phyloP scores from a whole-genome alignment of 2,113 vertebrate species.

The Psammodynastes pulverulentus region DNA sequence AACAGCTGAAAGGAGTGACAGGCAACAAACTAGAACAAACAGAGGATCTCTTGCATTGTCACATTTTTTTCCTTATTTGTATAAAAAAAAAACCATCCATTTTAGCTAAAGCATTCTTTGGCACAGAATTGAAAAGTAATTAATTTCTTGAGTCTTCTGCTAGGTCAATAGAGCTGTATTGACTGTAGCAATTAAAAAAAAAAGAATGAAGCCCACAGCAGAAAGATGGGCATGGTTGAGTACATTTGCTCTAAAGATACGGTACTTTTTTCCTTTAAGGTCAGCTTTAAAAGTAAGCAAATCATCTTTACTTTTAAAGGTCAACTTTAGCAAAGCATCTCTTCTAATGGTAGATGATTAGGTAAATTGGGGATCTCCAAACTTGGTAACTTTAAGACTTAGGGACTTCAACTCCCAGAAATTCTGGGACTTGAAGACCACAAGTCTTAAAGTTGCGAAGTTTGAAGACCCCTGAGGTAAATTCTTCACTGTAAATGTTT shows the following conservation, averaged over 20 bases:
- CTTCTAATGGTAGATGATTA: background rate
- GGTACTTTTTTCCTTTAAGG: background rate
- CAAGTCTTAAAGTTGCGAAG: too few relatives aligned
- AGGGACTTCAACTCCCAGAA: too few relatives aligned
- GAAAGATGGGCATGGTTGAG: background rate
- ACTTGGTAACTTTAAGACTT: too few relatives aligned
- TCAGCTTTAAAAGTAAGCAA: background rate
- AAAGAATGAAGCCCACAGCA: background rate
- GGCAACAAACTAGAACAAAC: background rate
- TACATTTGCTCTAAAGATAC: background rate
- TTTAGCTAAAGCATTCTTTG: background rate
- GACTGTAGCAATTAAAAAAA: background rate
- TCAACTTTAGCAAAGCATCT: background rate
- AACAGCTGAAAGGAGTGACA: background rate
- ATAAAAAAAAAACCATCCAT: background rate
- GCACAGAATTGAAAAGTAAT: background rate
- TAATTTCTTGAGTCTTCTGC: background rate
- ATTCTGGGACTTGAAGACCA: too few relatives aligned
- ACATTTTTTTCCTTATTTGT: background rate
- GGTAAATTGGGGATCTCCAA: too few relatives aligned
- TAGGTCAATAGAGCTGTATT: background rate
- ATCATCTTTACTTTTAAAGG: background rate
- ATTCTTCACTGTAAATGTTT: background rate
- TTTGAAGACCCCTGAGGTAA: too few relatives aligned
- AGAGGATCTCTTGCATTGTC: background rate